Percentiles rank a stretch among this genome's conserved stretches.
These are phyloP conservation scores for Turnix velox DNA, from an alignment of 2,113 vertebrate species.

Conservation along the genomic window DNA sequence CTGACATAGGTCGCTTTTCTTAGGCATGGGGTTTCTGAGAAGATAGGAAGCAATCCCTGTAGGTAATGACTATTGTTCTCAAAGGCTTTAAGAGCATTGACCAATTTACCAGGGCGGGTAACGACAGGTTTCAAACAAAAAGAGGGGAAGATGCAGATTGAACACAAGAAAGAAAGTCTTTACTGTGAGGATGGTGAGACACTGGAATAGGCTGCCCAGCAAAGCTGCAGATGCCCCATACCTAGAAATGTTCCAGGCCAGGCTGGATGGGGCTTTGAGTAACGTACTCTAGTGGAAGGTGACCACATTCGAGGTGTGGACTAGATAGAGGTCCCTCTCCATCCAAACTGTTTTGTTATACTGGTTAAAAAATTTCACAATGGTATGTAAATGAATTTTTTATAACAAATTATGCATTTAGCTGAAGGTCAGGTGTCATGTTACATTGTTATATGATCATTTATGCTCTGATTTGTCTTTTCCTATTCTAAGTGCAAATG, in stretches of 20 bases:
- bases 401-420: background rate
- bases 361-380: background rate
- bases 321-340: background rate
- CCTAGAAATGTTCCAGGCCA: background rate
- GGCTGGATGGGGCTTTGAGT: background rate
- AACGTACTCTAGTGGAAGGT: background rate
- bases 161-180: background rate
- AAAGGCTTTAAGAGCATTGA: background rate
- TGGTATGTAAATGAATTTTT: background rate
- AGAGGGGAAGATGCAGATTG: background rate
- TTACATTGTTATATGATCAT: background rate
- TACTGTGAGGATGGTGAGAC: fast-evolving
- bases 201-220: background rate
- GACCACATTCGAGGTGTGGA: background rate
- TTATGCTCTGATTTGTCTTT: background rate
- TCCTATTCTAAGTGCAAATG: background rate
- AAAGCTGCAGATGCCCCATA: background rate
- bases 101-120: background rate
- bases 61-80: background rate
- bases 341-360: background rate
- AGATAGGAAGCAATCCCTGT: background rate
- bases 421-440: background rate
- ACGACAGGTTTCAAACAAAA: background rate
- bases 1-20: background rate
- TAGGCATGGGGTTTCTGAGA: background rate